Base-by-base conservation (phyloP, 2,797 vertebrate species). In the Trachurus trachurus region DNA sequence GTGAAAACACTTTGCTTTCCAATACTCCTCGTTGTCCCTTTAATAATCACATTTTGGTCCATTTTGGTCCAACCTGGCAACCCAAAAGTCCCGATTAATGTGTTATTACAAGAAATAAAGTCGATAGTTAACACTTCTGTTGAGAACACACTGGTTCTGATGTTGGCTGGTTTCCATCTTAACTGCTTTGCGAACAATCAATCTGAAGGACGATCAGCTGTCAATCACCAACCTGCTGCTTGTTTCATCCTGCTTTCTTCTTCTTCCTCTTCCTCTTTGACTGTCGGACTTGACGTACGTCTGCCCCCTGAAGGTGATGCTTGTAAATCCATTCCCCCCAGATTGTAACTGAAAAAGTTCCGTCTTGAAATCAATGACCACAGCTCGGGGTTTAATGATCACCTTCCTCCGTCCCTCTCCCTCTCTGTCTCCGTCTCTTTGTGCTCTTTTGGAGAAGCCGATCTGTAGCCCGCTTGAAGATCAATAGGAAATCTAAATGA, bases 401-500 rank as follows among this genome's bases (percentile, higher is more conserved):
- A 1, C 31, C 57, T 31, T 26, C 26, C 26, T 26, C 26, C 26
- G 26, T 26, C 26, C 26, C 26, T 11, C 9, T 31, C 13, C 22
- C 52, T 5, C 11, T n/a, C 37, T 31, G 9, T 57, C 42, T 50
- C 9, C 1, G 22, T 53, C 11, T 0, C 10, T 34, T 4, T 54
- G 31, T 34, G 31, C 8, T 21, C 1, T 65, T 56, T 19, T 0
- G 0, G 4, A 12, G 40, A 67, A 26, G 47, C 1, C 0, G 59
- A 3, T 47, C 59, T 67, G 56, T 22, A 11, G 17, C 26, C n/a
- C 53, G 5, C n/a, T 37, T 50, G 3, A 61, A 15, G 40, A 66
- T 66, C 54, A n/a, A 68, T 52, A 2, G 19, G 5, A 56, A 61
- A 62, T 45, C 44, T 50, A 39, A 75, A 73, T 52, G 11, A 61